These are phyloP conservation scores for Protonemura montana DNA, from an alignment of 2,888 invertebrate species.

Conservation along the genomic window DNA sequence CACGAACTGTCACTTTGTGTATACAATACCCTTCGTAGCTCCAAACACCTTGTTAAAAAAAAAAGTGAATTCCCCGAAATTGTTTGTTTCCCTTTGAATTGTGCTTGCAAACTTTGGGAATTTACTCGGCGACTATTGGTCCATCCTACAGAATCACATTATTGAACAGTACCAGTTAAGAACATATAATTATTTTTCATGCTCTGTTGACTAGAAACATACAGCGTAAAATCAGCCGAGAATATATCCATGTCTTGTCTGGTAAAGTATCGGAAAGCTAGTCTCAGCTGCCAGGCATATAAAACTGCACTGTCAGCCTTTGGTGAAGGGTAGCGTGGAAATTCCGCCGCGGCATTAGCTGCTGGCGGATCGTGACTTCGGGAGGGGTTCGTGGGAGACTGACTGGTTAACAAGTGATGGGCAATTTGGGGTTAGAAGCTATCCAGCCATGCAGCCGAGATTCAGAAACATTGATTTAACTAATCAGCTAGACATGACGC, in stretches of 20 bases:
- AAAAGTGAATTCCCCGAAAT: too few relatives aligned
- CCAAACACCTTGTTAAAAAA: neutral
- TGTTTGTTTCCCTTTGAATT: too few relatives aligned
- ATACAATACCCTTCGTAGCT: neutral
- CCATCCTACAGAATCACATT: too few relatives aligned
- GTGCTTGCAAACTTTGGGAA: too few relatives aligned
- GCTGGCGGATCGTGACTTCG: neutral
- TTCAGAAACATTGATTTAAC: slow-evolving; percentile 39
- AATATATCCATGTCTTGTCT: neutral
- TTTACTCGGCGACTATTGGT: too few relatives aligned
- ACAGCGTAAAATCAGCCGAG: neutral
- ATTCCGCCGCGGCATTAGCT: neutral
- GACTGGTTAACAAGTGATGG: slow-evolving; percentile 35
- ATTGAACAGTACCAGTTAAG: too few relatives aligned
- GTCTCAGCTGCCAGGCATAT: neutral
- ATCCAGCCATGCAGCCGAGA: slow-evolving; percentile 34
- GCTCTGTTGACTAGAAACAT: too few relatives aligned
- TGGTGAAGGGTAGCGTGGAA: neutral
- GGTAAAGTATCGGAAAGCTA: neutral
- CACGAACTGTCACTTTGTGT: neutral
- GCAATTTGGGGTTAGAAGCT: slow-evolving; percentile 27
- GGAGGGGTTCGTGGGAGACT: neutral
- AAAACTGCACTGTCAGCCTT: slow-evolving; percentile 24
- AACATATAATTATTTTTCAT: too few relatives aligned
- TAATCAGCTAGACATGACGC: slow-evolving; percentile 27